Evolutionary conservation across 2,113 vertebrate species (phyloP).

Genomic region (Theropithecus gelada): DNA sequence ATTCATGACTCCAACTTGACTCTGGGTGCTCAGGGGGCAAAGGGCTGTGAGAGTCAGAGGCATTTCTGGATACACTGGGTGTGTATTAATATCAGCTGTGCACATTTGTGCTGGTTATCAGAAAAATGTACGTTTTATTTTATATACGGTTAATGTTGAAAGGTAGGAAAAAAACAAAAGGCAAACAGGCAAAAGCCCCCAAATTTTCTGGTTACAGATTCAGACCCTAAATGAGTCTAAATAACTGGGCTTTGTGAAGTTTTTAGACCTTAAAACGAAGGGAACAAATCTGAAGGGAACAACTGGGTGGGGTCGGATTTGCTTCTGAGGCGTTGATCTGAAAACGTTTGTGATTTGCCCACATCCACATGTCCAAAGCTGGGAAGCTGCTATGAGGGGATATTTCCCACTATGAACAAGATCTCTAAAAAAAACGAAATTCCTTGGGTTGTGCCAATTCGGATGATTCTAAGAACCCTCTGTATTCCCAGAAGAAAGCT

Average conservation of each 20-base stretch:
- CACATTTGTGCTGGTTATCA: neutral
- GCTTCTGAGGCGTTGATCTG: constrained; percentile 58
- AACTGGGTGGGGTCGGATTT: constrained; percentile 12
- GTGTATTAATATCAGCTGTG: rapidly evolving
- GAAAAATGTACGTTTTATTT: neutral
- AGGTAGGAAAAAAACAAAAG: neutral
- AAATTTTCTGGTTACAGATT: constrained; percentile 36
- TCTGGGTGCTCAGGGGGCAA: neutral
- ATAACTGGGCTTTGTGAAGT: constrained; percentile 48
- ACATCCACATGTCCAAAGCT: constrained; percentile 44
- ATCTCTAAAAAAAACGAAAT: constrained; percentile 60
- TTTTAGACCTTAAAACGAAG: constrained; percentile 53
- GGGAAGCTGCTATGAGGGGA: constrained; percentile 54
- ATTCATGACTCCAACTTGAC: rapidly evolving
- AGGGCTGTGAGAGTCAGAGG: neutral
- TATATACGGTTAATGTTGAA: neutral
- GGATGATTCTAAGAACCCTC: constrained; percentile 66
- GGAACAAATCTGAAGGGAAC: constrained; percentile 57
- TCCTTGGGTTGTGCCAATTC: constrained; percentile 61
- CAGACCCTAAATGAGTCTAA: constrained; percentile 8
- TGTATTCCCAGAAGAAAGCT: constrained; percentile 53
- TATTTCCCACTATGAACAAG: constrained; percentile 59
- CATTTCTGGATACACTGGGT: neutral
- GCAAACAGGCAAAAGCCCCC: constrained; percentile 41
- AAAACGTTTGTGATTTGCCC: constrained; percentile 34